phyloP scores from a whole-genome alignment of 2,888 invertebrate species.

The Cistogaster globosa region DNA sequence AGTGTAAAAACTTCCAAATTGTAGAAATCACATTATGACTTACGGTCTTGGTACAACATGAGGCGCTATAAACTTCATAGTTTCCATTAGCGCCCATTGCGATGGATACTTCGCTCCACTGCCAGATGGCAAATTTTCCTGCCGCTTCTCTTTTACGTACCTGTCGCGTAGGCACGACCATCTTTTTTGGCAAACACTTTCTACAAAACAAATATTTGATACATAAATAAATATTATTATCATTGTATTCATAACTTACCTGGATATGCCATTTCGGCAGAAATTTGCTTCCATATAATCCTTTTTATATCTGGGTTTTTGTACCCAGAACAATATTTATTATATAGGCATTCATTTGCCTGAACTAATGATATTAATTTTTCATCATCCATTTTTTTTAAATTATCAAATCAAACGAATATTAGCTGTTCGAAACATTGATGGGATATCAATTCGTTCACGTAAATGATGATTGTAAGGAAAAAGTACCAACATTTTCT shows the following conservation, averaged over 20 bases:
- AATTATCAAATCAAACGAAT: neutral
- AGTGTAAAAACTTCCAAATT: neutral
- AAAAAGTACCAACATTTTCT: neutral
- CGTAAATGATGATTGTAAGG: neutral
- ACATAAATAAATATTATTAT: neutral
- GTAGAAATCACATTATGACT: neutral
- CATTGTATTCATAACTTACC: neutral
- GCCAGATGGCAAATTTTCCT: neutral
- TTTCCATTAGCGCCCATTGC: neutral
- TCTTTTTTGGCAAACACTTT: too few species aligned
- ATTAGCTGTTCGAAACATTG: constrained; percentile 2
- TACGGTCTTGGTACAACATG: neutral
- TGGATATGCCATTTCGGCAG: neutral
- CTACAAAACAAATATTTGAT: neutral
- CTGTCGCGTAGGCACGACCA: too few species aligned
- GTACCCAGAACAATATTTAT: constrained; percentile 10
- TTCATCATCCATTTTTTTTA: neutral
- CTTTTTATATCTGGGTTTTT: neutral
- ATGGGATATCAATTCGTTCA: neutral
- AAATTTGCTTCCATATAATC: constrained; percentile 2
- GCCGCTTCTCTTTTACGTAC: too few species aligned
- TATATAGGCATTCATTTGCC: constrained; percentile 12
- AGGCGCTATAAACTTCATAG: neutral
- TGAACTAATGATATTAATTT: constrained; percentile 1
- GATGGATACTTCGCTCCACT: neutral